Base-by-base conservation (phyloP, 2,113 vertebrate genomes). In the Megaleporinus macrocephalus region DNA sequence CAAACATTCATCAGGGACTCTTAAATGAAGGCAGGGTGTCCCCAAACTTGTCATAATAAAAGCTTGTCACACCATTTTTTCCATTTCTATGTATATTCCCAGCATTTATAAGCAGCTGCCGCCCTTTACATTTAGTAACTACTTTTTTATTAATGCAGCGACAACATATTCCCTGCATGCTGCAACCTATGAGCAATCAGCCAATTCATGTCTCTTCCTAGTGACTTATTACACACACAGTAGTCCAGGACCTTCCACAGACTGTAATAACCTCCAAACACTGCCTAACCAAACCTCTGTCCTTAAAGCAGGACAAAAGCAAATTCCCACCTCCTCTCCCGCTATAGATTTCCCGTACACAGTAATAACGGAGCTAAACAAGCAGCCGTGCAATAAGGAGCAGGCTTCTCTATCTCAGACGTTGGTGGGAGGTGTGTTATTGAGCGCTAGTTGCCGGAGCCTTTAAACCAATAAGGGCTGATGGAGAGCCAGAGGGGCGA, bases 391-490 rank as follows among this genome's bases (percentile, higher is more conserved):
- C 14, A 73, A 63, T 73, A 63, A 63, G 18, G 27, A 61, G 29
- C 30, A 57, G 41, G 44, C 15, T 73, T 63, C 47, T 44, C 36
- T 33, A 61, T 51, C 79, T 30, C 22, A 63, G 69, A 24, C 10
- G 6, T 13, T 44, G 70, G 70, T 47, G 36, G 22, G 10, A 16
- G 78, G 68, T n/a, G 36, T 61, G 26, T 63, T 80, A 59, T 72
- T 73, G 69, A 51, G 41, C 14, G 22, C 69, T 63, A 29, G 49
- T 73, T 44, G 57, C 65, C 5, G 15, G 65, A 33, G 65, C 65
- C 65, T 68, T 68, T 68, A 68, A 68, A 30, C 65, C 65, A 65
- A 68, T 68, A 68, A 68, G 14, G 49, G 61, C 65, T 59, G 72
- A 75, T 75, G 72, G 65, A 29, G 73, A 69, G 29, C 29, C 49